Evolutionary conservation across 2,797 vertebrate species (phyloP).

Genomic region (Neoniphon sammara): DNA sequence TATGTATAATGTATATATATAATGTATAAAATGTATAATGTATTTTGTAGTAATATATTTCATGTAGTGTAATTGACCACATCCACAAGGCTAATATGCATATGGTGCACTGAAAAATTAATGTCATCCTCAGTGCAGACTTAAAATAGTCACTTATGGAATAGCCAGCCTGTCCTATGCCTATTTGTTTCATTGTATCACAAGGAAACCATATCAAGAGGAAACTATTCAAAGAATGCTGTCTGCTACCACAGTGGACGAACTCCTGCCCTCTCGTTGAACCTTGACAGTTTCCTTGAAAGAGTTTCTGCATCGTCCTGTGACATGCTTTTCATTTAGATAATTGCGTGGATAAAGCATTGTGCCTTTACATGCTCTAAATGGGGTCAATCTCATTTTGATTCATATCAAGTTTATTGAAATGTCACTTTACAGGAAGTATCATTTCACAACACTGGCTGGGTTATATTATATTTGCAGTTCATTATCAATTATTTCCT

Average conservation of each 20-base stretch:
- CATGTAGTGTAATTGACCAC: neutral
- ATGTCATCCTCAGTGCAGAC: neutral
- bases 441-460: too few species aligned
- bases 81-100: neutral
- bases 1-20: too few species aligned
- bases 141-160: neutral
- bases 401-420: neutral
- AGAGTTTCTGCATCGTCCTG: constrained; percentile 38
- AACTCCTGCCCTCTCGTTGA: constrained; percentile 45
- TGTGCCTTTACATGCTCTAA: constrained; percentile 1
- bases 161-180: neutral
- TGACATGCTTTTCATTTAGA: constrained; percentile 17
- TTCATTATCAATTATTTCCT: neutral
- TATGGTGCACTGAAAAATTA: neutral
- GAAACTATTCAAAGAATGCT: constrained; percentile 63
- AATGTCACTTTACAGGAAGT: neutral
- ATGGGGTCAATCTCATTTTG: neutral
- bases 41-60: neutral
- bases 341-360: constrained; percentile 20
- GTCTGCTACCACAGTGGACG: constrained; percentile 28
- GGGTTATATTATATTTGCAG: neutral
- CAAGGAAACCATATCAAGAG: constrained; percentile 34
- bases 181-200: constrained; percentile 34
- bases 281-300: constrained; percentile 49
- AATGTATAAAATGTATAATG: too few species aligned